phyloP scores from a whole-genome alignment of 1,140 invertebrate species.

The Oncopeltus fasciatus region DNA sequence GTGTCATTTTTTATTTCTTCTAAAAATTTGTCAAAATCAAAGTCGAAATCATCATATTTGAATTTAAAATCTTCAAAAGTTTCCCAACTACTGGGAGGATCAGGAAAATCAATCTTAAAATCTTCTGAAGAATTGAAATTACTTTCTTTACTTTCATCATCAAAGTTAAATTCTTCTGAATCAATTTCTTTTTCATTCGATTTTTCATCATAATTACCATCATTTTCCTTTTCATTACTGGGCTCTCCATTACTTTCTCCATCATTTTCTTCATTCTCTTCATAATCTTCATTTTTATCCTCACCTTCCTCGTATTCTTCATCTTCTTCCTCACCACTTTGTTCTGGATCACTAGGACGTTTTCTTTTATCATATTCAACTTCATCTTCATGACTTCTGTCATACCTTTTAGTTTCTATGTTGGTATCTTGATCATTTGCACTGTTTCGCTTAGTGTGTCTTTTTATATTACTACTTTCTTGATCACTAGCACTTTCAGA shows the following conservation, averaged over 20 bases:
- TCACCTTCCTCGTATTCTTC: constrained; percentile 4
- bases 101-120: neutral
- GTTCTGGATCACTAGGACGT: neutral
- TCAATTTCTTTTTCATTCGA: constrained; percentile 17
- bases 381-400: constrained; percentile 5
- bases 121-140: neutral
- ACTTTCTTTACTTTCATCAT: constrained; percentile 3
- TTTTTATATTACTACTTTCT: too few species aligned
- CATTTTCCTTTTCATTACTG: constrained; percentile 11
- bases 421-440: neutral
- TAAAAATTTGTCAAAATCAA: constrained; percentile 1
- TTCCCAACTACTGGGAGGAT: constrained; percentile 18
- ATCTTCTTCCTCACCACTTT: constrained; percentile 3
- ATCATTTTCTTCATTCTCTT: constrained; percentile 13
- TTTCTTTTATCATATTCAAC: neutral
- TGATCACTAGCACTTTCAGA: too few species aligned
- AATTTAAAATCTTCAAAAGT: neutral
- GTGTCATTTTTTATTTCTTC: neutral
- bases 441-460: neutral
- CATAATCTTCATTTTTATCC: constrained; percentile 2
- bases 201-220: constrained; percentile 13
- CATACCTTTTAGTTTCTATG: too few species aligned
- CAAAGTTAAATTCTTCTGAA: constrained; percentile 26
- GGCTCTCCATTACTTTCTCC: neutral
- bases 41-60: neutral